phyloP scores from a whole-genome alignment of 2,113 vertebrate species.

The Callorhinus ursinus region DNA sequence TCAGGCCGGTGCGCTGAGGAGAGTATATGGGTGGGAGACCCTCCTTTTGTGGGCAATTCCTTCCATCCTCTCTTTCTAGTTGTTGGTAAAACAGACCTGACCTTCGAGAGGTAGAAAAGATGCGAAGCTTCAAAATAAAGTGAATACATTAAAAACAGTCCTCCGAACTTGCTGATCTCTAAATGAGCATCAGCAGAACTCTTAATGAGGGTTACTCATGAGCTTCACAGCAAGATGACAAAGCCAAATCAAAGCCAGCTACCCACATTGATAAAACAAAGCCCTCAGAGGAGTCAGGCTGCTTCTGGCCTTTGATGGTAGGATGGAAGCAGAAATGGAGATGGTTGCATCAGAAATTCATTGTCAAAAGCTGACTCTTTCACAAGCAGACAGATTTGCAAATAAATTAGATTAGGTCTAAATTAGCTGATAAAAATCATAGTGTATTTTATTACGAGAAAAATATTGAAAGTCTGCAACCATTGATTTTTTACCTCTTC shows the following conservation, averaged over 20 bases:
- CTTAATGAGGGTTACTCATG: not conserved
- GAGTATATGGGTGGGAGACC: not conserved
- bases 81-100: not conserved
- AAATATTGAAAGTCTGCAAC: constrained; percentile 17
- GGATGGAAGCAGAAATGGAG: not conserved
- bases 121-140: not conserved
- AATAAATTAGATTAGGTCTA: constrained; percentile 49
- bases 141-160: not conserved
- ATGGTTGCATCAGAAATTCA: not conserved
- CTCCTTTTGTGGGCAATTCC: not conserved
- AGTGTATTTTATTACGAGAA: constrained; percentile 26
- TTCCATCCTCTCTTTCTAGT: not conserved
- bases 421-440: constrained; percentile 36
- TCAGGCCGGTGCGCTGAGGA: not conserved
- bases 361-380: constrained; percentile 25
- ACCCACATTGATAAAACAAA: not conserved
- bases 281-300: not conserved
- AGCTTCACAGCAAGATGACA: not conserved
- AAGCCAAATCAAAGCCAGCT: not conserved
- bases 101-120: not conserved
- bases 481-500: not conserved
- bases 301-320: not conserved
- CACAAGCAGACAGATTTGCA: constrained; percentile 10
- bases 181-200: constrained; percentile 27
- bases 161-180: not conserved